Percentiles rank a stretch among this genome's conserved stretches.
phyloP scores from a whole-genome alignment of 2,113 vertebrate genomes.

The Chaetura pelagica region DNA sequence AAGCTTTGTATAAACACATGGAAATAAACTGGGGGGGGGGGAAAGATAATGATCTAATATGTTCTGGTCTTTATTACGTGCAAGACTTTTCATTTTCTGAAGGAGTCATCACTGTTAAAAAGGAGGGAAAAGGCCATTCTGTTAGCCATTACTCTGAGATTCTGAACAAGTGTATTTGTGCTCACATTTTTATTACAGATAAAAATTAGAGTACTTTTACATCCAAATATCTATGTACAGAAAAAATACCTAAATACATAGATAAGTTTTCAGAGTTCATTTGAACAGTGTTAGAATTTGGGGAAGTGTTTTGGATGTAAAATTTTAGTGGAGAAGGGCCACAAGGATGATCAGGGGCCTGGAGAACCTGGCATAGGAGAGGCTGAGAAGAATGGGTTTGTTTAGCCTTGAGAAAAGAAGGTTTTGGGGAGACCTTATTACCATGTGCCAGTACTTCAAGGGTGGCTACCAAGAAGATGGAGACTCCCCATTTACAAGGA shows the following conservation, averaged over 20 bases:
- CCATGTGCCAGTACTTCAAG: no score
- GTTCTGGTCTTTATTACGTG: not conserved
- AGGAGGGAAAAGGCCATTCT: not conserved
- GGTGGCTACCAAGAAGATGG: no score
- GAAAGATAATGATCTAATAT: not conserved
- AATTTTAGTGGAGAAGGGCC: not conserved
- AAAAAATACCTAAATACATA: not conserved
- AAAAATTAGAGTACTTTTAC: not conserved
- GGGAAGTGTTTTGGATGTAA: not conserved
- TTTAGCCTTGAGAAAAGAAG: no score
- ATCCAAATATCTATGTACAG: not conserved
- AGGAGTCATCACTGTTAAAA: not conserved
- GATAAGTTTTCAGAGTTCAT: not conserved
- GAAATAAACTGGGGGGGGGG: not conserved
- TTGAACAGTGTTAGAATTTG: not conserved
- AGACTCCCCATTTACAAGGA: no score
- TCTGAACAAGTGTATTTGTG: not conserved
- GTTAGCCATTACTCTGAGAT: not conserved
- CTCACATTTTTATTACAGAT: not conserved
- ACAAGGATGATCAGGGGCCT: no score
- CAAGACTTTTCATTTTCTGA: not conserved
- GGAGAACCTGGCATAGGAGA: no score
- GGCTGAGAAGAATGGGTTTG: no score
- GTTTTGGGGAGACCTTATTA: no score
- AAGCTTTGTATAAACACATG: not conserved